A percentile compares a stretch with the other conserved stretches of the same genome.
phyloP scores from a whole-genome alignment of 2,797 vertebrate genomes.

The Setipinna tenuifilis region DNA sequence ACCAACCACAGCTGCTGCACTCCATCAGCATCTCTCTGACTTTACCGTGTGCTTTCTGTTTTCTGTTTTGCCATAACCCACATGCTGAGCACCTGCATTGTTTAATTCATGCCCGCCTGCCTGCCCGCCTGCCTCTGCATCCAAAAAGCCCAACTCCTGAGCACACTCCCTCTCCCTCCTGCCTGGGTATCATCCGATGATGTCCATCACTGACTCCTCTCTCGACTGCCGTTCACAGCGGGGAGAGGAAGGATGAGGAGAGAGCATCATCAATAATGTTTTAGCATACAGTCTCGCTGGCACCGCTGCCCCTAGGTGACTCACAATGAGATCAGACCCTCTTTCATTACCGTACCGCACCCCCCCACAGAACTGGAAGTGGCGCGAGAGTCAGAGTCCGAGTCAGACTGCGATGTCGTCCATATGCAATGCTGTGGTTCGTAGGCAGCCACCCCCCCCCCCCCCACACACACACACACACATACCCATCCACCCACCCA shows the following conservation, averaged over 20 bases:
- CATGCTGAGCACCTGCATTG: conserved; percentile 22
- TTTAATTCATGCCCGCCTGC: conserved; percentile 20
- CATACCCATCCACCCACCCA: too few species aligned
- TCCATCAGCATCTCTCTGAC: neutral
- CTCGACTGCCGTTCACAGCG: conserved; percentile 25
- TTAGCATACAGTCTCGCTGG: conserved; percentile 30
- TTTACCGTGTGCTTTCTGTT: neutral
- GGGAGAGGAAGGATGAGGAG: conserved; percentile 9
- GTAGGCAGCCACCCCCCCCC: neutral
- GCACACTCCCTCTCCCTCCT: neutral
- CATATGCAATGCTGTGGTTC: conserved; percentile 5
- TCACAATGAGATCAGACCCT: conserved; percentile 42
- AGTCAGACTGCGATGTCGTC: neutral
- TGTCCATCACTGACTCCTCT: neutral
- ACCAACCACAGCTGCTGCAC: neutral
- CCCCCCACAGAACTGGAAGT: neutral
- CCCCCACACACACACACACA: too few species aligned
- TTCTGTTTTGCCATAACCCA: neutral
- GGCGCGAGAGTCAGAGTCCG: neutral
- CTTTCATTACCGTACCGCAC: conserved; percentile 27
- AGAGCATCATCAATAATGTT: conserved; percentile 30
- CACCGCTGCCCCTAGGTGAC: conserved; percentile 35
- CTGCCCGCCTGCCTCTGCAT: neutral
- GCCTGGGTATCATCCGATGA: neutral
- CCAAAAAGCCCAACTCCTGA: neutral